Conservation (phyloP, 2,888 invertebrate species). For the Agrotis clavis region DNA sequence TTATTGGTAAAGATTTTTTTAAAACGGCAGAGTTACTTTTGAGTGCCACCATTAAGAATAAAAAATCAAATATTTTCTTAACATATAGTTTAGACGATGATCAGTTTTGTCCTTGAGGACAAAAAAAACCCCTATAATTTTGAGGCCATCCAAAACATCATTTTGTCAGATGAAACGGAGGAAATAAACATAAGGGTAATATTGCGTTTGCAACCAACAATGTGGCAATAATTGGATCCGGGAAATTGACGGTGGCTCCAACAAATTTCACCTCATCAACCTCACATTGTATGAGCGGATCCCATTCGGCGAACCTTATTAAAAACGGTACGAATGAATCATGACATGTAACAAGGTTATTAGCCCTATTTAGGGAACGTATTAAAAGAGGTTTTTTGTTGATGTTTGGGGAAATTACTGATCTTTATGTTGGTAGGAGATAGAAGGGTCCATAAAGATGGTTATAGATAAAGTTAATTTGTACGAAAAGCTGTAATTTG, state of each 20-base stretch:
- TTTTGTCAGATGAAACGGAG: conserved; percentile 41
- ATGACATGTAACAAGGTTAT: conserved; percentile 45
- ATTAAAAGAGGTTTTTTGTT: conserved; percentile 21
- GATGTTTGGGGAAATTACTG: conserved; percentile 21
- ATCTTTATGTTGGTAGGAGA: not conserved
- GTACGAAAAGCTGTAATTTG: not conserved
- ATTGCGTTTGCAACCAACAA: conserved; percentile 67
- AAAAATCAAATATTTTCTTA: too few species aligned
- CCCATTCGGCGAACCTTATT: conserved; percentile 59
- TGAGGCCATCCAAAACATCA: conserved; percentile 20
- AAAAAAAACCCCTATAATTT: conserved; percentile 3
- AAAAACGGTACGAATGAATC: conserved; percentile 62
- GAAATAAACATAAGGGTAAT: conserved; percentile 58
- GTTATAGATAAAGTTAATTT: not conserved
- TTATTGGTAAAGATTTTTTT: too few species aligned
- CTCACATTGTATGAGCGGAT: conserved; percentile 61
- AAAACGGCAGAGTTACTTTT: too few species aligned
- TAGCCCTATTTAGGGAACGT: conserved; percentile 38
- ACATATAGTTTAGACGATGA: too few species aligned
- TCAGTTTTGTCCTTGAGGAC: not conserved
- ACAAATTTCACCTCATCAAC: conserved; percentile 72
- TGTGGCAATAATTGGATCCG: conserved; percentile 74
- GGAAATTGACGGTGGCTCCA: conserved; percentile 69
- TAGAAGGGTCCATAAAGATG: not conserved
- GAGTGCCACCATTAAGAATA: too few species aligned